Base-by-base conservation (phyloP, 1,140 invertebrate genomes). In the Zaprionus taronus region DNA sequence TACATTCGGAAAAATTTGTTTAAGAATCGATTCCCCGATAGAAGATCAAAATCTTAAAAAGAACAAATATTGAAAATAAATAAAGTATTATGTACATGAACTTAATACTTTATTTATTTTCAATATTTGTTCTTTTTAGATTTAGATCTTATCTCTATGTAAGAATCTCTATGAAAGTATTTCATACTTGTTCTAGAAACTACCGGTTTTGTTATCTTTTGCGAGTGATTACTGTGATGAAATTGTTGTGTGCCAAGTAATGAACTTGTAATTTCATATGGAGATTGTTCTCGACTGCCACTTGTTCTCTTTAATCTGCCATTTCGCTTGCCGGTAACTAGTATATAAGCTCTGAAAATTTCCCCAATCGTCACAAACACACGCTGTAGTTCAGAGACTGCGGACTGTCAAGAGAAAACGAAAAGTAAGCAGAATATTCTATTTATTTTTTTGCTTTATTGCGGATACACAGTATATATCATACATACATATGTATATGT, bases 361-460 rank as follows among this genome's bases (percentile, higher is more conserved):
- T 49, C 11, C 3, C 3, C 9, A 22, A 7, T 12, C 9, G 9
- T 49, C 20, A 22, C 47, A 49, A 22, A 6, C 47, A 22, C 6
- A 49, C 15, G 11, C 11, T 49, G 17, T 49, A 9, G 41, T 17
- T 6, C n/a, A 44, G 41, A 44, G 41, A 44, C 41, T n/a, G 41
- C 41, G 15, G 15, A 6, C 20, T 20, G 47, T 22, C 17, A 17
- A n/a, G 7, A 22, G 20, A 17, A 49, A 14, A 22, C 47, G 4
- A 20, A 22, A 20, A 22, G 47, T 49, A 49, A 49, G 47, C 47
- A 49, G 47, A 49, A 47, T 34, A 34, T 47, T 47, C n/a, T 17
- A 47, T 47, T 47, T 47, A 47, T 47, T 47, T 47, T 47, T 17
- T 17, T 12, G 36, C 36, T 44, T 44, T 17, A n/a, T n/a, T 44